These are phyloP conservation scores for Vombatus ursinus DNA, from an alignment of 2,113 vertebrate species.

Conservation along the genomic window DNA sequence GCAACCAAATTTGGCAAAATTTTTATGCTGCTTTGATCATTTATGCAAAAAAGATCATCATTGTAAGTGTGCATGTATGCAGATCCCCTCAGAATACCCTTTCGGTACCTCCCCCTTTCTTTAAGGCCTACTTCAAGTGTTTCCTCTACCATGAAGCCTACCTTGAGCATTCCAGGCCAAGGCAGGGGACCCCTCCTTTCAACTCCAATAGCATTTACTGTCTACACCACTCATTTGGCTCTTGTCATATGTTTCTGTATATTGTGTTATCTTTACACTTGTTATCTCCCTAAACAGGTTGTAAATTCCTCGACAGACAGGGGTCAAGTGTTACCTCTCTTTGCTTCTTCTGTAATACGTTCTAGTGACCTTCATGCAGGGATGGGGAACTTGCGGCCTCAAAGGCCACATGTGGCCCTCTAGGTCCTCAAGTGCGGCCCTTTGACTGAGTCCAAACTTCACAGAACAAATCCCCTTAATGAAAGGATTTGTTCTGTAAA, in stretches of 20 bases:
- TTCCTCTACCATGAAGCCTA: neutral
- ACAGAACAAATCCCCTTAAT: too few relatives aligned
- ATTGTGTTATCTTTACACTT: neutral
- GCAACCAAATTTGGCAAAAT: neutral
- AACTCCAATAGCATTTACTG: neutral
- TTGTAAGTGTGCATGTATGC: neutral
- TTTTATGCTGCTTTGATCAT: neutral
- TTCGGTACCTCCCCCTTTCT: neutral
- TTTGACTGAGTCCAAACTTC: too few relatives aligned
- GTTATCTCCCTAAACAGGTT: neutral
- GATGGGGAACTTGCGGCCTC: too few relatives aligned
- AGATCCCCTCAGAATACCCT: neutral
- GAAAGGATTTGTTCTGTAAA: too few relatives aligned
- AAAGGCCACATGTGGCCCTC: too few relatives aligned
- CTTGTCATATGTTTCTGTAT: neutral
- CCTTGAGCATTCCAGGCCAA: neutral
- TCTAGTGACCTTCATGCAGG: neutral
- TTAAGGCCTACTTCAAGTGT: neutral
- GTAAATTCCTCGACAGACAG: neutral
- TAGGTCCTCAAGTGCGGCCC: too few relatives aligned
- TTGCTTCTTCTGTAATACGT: neutral
- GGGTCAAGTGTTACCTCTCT: neutral
- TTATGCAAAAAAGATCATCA: neutral
- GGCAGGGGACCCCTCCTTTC: neutral
- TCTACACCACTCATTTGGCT: neutral